Evolutionary conservation across 2,888 invertebrate genomes (phyloP), one percentile per base, ranked within the genome.

Genomic region (Mechanitis mazaeus): DNA sequence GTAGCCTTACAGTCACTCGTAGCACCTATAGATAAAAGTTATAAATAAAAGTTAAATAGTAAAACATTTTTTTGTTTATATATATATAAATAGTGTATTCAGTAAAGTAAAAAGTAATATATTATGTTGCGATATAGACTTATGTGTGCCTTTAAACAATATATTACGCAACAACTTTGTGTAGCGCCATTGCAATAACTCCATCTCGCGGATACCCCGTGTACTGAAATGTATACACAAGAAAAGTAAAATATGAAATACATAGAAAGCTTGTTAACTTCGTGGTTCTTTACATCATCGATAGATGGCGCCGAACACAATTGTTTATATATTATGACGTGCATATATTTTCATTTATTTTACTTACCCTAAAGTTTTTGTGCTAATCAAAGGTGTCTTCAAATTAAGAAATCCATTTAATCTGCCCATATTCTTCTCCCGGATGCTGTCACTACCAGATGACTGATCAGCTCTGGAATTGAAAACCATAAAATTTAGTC

Each of bases 341-440:
- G 5, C 9, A 50, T 50, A 9, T n/a, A 47, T 33, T 46, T 47
- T 33, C 9, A 56, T 45, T 56, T 33, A n/a, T 46, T 5, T 31
- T 38, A 92, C 94, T 94, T 81, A 94, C 94, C 94, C 94, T 61
- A 94, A 83, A 33, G 94, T 93, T 77, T 94, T 94, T 11, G 94
- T 94, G 71, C 93, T 93, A 72, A 95, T 94, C 58, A 94, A 87
- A 0, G 94, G 94, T 20, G 94, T 94, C 82, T 94, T 94, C 72
- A 94, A 79, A 72, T 91, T 94, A 60, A 94, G 89, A 72, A 94
- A 94, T 47, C 94, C 94, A 71, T 94, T 94, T 38, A 92, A 76
- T 59, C 91, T 80, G 55, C 85, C 91, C 65, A 91, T 91, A 70
- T 91, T 93, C 74, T 93, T 93, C 64, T 86, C 84, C 64, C 84